phyloP scores from a whole-genome alignment of 2,113 vertebrate genomes.

The Myrmophylax atrothorax region DNA sequence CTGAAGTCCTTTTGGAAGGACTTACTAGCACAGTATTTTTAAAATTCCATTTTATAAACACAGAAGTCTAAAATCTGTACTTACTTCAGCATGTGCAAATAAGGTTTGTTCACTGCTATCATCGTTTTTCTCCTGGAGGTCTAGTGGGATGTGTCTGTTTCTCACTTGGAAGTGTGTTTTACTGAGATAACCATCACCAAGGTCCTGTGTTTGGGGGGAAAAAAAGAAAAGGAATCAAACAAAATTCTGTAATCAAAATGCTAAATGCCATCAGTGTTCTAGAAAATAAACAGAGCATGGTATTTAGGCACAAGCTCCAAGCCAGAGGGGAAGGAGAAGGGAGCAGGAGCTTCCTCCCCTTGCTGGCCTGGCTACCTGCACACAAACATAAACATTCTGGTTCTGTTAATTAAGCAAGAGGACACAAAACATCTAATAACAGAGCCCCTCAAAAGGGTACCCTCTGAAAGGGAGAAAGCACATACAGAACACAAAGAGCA shows the following conservation, averaged over 20 bases:
- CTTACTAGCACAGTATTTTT: neutral
- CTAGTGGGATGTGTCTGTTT: neutral
- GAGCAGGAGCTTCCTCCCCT: neutral
- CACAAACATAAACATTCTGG: neutral
- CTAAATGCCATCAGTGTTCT: neutral
- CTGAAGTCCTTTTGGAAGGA: neutral
- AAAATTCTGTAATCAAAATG: neutral
- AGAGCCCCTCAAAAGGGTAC: constrained; percentile 21
- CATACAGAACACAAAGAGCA: constrained; percentile 61
- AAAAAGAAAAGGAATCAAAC: constrained; percentile 33
- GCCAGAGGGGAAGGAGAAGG: neutral
- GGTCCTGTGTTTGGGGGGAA: constrained; percentile 60
- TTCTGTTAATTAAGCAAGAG: constrained; percentile 41
- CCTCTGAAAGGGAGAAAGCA: constrained; percentile 60
- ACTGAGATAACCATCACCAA: constrained; percentile 76
- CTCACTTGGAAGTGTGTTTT: constrained; percentile 73
- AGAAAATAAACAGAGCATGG: constrained; percentile 31
- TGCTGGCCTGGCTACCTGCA: neutral
- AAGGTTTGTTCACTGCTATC: neutral
- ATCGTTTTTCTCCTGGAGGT: neutral
- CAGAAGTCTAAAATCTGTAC: neutral
- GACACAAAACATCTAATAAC: constrained; percentile 29
- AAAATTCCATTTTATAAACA: neutral
- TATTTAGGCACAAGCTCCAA: neutral
- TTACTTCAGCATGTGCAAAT: constrained; percentile 67